A percentile compares a stretch with the other conserved stretches of the same genome.
These are phyloP conservation scores for Lasiurus cinereus DNA, from an alignment of 2,113 vertebrate species.

Conservation along the genomic window DNA sequence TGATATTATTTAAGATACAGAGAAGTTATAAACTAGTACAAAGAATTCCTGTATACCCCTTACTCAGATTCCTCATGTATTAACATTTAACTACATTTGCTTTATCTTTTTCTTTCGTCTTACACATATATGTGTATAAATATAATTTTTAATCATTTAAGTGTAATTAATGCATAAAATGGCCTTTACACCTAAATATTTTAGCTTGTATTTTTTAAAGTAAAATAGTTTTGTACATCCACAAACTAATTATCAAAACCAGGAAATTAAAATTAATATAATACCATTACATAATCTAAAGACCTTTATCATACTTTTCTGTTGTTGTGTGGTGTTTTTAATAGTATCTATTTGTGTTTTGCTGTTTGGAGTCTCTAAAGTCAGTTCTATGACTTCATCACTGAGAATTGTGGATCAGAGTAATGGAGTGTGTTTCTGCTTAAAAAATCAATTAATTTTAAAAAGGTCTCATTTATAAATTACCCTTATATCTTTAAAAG, in stretches of 20 bases:
- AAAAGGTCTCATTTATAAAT: background rate
- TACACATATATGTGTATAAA: background rate
- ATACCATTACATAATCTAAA: background rate
- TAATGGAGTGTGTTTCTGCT: background rate
- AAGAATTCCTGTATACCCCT: background rate
- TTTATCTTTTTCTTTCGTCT: slow-evolving; percentile 5
- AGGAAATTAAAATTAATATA: background rate
- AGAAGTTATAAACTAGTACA: background rate
- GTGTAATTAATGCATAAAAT: background rate
- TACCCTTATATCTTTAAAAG: background rate
- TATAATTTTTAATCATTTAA: slow-evolving; percentile 38
- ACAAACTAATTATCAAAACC: slow-evolving; percentile 13
- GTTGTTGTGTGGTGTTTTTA: background rate
- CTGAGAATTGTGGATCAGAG: background rate
- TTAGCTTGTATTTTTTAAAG: slow-evolving; percentile 19
- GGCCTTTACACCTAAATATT: slow-evolving; percentile 1
- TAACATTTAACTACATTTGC: slow-evolving; percentile 23
- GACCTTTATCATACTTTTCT: background rate
- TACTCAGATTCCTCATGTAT: background rate
- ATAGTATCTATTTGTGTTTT: background rate
- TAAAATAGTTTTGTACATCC: background rate
- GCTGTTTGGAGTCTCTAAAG: background rate
- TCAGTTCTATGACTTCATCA: background rate
- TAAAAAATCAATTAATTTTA: background rate
- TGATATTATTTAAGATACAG: background rate